Conservation (phyloP, 2,797 vertebrate genomes). For the Balearica regulorum region DNA sequence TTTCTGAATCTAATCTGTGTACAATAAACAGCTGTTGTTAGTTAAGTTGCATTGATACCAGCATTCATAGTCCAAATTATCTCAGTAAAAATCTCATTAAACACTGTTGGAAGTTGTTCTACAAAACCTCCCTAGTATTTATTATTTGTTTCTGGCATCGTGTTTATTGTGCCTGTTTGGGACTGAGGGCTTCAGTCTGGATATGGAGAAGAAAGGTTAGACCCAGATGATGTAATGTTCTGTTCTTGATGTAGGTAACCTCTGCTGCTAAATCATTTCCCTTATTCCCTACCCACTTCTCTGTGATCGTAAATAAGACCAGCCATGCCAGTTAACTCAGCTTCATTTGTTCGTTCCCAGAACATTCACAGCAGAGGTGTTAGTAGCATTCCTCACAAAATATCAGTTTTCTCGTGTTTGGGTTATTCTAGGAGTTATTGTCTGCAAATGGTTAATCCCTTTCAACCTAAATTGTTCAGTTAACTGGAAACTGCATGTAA, state of each 20-base stretch:
- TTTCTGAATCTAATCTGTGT: neutral
- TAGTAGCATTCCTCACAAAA: neutral
- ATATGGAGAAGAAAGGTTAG: neutral
- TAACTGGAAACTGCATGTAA: neutral
- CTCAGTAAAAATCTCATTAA: neutral
- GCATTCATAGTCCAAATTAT: neutral
- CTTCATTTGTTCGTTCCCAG: neutral
- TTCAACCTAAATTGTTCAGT: neutral
- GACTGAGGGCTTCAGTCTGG: neutral
- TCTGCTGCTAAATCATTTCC: neutral
- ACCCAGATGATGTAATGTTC: neutral
- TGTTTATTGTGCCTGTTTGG: neutral
- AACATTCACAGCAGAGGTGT: neutral
- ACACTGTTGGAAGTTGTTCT: neutral
- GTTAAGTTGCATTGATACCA: neutral
- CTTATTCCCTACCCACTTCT: neutral
- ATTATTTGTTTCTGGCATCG: neutral
- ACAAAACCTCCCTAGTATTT: neutral
- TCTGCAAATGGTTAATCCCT: neutral
- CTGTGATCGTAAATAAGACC: neutral
- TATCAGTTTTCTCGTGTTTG: neutral
- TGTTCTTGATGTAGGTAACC: neutral
- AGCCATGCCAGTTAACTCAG: neutral
- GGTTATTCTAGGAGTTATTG: neutral
- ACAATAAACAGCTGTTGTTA: neutral